Evolutionary conservation across 2,888 invertebrate genomes (phyloP), one percentile per base, ranked within the genome.

Genomic region (Philonicus albiceps): DNA sequence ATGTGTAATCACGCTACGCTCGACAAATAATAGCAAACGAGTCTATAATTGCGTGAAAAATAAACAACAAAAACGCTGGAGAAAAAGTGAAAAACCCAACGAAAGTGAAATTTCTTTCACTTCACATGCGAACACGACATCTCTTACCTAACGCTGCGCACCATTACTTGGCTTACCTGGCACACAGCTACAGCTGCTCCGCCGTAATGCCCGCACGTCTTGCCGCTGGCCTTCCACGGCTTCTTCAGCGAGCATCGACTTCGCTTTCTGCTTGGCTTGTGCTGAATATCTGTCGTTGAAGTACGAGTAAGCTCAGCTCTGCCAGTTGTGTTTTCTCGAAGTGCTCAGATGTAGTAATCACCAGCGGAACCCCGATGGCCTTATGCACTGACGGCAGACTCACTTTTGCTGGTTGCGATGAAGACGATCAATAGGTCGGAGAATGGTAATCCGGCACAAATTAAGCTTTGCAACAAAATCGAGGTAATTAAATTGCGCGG

Each of bases 21-120:
- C 31, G 74, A 74, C 37, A 74, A 74, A 74, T 74, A 74, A 37
- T 74, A 74, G 37, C 74, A 74, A 74, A 74, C 74, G 34, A 74
- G 74, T 74, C 74, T 74, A 74, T 74, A 74, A 74, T 74, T 74
- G 74, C 74, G 37, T 34, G n/a, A 37, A 74, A 34, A 74, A 74
- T 74, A 74, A 74, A 37, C 74, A 37, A 34, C 74, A 74, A 74
- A 31, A 37, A 74, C 64, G 27, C n/a, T 30, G 37, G 37, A 16
- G 74, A 74, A 74, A 74, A 74, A 74, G 74, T 74, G 74, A 74
- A 74, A 74, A 74, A 74, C 74, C 37, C 31, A 74, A 74, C 31
- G 74, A 74, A 74, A 74, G 74, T 74, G 74, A 74, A 74, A 74
- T 74, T 74, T 74, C 74, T 74, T 74, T 74, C 74, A 34, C 74